These are phyloP conservation scores for Timema podura DNA, from an alignment of 2,888 invertebrate species.

Conservation along the genomic window DNA sequence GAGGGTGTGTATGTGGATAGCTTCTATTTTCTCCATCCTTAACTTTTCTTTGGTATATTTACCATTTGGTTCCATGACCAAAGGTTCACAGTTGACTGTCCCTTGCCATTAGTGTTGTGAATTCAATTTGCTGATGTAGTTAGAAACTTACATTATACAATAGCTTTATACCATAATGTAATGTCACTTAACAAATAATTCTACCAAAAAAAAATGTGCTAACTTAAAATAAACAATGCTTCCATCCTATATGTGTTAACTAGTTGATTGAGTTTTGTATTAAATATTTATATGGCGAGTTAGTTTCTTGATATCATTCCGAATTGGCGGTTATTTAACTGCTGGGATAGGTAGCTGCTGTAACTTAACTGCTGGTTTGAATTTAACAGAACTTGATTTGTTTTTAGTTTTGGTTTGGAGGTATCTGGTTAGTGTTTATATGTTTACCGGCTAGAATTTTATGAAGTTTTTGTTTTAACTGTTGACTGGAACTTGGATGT, in stretches of 20 bases:
- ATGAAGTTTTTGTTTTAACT: background rate
- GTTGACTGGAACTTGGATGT: background rate
- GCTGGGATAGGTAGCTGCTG: too few species aligned
- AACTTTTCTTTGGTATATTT: too few species aligned
- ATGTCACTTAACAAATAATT: constrained; percentile 16
- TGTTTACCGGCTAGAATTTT: too few species aligned
- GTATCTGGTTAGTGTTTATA: background rate
- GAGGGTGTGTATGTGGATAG: too few species aligned
- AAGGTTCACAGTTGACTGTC: constrained; percentile 14
- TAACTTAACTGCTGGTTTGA: too few species aligned
- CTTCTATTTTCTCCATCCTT: too few species aligned
- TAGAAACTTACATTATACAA: background rate
- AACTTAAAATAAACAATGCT: constrained; percentile 20
- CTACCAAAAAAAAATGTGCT: background rate
- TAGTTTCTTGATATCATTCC: constrained; percentile 14
- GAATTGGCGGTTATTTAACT: constrained; percentile 13
- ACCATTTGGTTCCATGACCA: constrained; percentile 22
- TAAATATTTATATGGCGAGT: too few species aligned
- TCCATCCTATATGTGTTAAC: constrained; percentile 21
- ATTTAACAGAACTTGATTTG: background rate
- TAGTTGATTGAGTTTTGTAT: constrained; percentile 13
- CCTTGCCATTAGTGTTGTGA: constrained; percentile 7
- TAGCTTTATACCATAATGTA: background rate
- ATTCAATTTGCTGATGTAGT: background rate
- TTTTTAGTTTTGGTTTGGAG: constrained; percentile 4